Evolutionary conservation across 2,888 invertebrate genomes (phyloP).

Genomic region (Caenorhabditis sinica): DNA sequence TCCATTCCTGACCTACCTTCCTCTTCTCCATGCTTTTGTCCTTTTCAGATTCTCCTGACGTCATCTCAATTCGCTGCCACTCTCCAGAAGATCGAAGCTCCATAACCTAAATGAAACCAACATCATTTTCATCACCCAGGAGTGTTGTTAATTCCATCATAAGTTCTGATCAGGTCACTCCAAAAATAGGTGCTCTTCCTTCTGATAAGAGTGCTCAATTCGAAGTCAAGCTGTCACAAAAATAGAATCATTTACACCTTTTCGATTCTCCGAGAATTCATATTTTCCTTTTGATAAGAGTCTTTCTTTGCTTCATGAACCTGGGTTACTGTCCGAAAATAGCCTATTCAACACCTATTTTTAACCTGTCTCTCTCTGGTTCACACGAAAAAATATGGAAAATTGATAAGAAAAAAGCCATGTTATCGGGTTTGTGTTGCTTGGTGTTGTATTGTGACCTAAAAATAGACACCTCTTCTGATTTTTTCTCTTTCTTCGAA

Average conservation of each 20-base stretch:
- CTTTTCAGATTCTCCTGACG: too few relatives aligned
- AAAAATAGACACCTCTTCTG: constrained; percentile 36
- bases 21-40: not conserved
- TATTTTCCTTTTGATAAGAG: constrained; percentile 44
- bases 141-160: not conserved
- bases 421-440: constrained; percentile 20
- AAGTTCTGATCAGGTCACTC: constrained; percentile 22
- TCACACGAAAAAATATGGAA: constrained; percentile 15
- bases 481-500: constrained; percentile 7
- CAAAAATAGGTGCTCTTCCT: constrained; percentile 21
- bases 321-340: constrained; percentile 35
- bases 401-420: constrained; percentile 35
- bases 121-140: not conserved
- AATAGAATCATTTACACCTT: constrained; percentile 34
- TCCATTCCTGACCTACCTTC: constrained; percentile 3
- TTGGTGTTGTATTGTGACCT: constrained; percentile 37
- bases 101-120: constrained; percentile 40
- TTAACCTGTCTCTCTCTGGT: constrained; percentile 25
- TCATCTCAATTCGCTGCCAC: constrained; percentile 39
- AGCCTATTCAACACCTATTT: constrained; percentile 34
- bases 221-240: constrained; percentile 20
- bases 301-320: constrained; percentile 37
- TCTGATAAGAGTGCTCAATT: constrained; percentile 9
- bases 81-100: constrained; percentile 55
- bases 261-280: constrained; percentile 12